Conservation (phyloP, 2,797 vertebrate genomes). For the Sitta carolinensis region DNA sequence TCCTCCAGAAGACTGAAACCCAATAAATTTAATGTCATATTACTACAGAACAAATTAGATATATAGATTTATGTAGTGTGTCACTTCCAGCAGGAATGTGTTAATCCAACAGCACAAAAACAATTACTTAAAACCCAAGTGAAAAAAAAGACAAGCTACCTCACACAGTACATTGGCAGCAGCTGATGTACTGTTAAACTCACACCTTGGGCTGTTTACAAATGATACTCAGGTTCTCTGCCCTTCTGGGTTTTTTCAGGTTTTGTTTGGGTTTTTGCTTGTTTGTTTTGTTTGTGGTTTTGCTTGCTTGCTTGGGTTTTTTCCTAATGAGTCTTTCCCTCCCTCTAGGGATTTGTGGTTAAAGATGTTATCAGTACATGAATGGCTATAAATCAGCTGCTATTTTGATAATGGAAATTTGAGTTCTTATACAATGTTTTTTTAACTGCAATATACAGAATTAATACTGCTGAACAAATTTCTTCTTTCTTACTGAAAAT, state of each 20-base stretch:
- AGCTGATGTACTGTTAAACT: background rate
- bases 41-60: background rate
- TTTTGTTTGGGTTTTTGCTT: background rate
- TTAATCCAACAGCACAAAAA: background rate
- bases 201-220: background rate
- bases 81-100: background rate
- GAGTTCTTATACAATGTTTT: background rate
- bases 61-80: background rate
- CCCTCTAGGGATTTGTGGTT: background rate
- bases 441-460: background rate
- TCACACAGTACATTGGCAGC: background rate
- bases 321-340: background rate
- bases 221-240: background rate
- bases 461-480: background rate
- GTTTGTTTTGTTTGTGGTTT: background rate
- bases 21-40: background rate
- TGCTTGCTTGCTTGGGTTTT: background rate
- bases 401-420: background rate
- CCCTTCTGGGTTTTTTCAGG: background rate
- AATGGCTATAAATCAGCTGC: background rate
- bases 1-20: background rate
- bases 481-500: background rate
- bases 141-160: background rate
- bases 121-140: background rate
- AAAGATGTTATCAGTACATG: background rate